Conservation (phyloP, 1,140 invertebrate species). For the Brachionus manjavacas region DNA sequence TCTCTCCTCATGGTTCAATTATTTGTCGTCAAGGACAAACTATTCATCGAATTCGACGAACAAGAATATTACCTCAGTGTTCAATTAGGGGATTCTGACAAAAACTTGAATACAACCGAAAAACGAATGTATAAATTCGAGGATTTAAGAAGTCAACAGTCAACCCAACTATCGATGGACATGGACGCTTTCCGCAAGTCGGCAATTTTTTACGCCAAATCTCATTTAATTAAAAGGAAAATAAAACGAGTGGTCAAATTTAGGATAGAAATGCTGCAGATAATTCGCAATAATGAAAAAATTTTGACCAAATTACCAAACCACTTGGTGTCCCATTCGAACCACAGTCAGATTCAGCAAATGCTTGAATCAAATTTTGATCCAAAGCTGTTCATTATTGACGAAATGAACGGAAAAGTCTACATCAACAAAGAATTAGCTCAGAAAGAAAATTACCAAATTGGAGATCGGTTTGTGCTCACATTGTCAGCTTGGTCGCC, state of each 20-base stretch:
- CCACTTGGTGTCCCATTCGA: neutral
- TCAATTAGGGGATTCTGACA: neutral
- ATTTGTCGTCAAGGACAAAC: slow-evolving; percentile 7
- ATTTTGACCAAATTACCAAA: slow-evolving; percentile 6
- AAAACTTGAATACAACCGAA: neutral
- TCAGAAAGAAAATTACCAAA: neutral
- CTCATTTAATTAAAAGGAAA: slow-evolving; percentile 27
- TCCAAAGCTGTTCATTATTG: neutral
- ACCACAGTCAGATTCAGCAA: neutral
- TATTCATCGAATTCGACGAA: slow-evolving; percentile 37
- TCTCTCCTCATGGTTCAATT: neutral
- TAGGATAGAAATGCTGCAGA: slow-evolving; percentile 33
- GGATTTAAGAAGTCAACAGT: neutral
- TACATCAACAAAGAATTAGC: neutral
- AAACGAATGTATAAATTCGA: neutral
- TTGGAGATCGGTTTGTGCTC: slow-evolving; percentile 33
- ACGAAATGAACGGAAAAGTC: slow-evolving; percentile 18
- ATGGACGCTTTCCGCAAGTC: neutral
- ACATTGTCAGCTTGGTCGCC: slow-evolving; percentile 9
- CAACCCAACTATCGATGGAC: neutral
- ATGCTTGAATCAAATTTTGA: neutral
- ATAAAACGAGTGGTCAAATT: slow-evolving; percentile 27
- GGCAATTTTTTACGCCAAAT: slow-evolving; percentile 13
- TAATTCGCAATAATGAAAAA: neutral
- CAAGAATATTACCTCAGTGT: slow-evolving; percentile 25